Evolutionary conservation across 2,888 invertebrate genomes (phyloP).

Genomic region (Mythimna loreyi): DNA sequence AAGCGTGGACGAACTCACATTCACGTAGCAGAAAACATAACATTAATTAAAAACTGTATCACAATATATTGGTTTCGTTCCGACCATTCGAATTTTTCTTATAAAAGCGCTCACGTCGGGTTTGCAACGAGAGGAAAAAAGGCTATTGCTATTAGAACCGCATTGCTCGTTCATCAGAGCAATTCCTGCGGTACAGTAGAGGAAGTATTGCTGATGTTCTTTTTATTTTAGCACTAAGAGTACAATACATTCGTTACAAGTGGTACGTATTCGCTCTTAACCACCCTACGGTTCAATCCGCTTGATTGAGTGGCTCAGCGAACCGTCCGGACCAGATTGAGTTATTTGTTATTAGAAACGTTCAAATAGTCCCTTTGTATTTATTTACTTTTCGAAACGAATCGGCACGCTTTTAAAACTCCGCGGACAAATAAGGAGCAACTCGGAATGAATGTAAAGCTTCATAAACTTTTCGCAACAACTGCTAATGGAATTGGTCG

Average conservation of each 20-base stretch:
- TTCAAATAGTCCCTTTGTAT: slow-evolving; percentile 67
- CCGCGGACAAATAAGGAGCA: slow-evolving; percentile 67
- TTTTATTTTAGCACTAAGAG: slow-evolving; percentile 84
- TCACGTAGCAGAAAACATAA: slow-evolving; percentile 57
- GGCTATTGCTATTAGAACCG: slow-evolving; percentile 82
- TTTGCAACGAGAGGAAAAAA: slow-evolving; percentile 75
- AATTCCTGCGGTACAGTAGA: slow-evolving; percentile 80
- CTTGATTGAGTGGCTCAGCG: slow-evolving; percentile 81
- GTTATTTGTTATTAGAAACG: slow-evolving; percentile 71
- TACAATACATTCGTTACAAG: slow-evolving; percentile 87
- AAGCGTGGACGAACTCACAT: slow-evolving; percentile 46
- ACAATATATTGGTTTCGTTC: slow-evolving; percentile 63
- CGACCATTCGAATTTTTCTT: slow-evolving; percentile 73
- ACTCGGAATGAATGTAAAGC: slow-evolving; percentile 75
- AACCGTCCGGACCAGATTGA: slow-evolving; percentile 67
- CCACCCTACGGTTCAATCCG: slow-evolving; percentile 74
- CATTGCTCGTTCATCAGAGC: slow-evolving; percentile 87
- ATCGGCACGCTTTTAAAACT: slow-evolving; percentile 69
- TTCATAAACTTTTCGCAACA: slow-evolving; percentile 75
- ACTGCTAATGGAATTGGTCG: slow-evolving; percentile 77
- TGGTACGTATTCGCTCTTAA: slow-evolving; percentile 74
- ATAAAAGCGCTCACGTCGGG: slow-evolving; percentile 74
- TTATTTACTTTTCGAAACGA: slow-evolving; percentile 62
- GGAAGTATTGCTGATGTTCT: slow-evolving; percentile 79
- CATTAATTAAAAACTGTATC: slow-evolving; percentile 66